Base-by-base conservation (phyloP, 2,797 vertebrate genomes). In the Limnodromus scolopaceus region DNA sequence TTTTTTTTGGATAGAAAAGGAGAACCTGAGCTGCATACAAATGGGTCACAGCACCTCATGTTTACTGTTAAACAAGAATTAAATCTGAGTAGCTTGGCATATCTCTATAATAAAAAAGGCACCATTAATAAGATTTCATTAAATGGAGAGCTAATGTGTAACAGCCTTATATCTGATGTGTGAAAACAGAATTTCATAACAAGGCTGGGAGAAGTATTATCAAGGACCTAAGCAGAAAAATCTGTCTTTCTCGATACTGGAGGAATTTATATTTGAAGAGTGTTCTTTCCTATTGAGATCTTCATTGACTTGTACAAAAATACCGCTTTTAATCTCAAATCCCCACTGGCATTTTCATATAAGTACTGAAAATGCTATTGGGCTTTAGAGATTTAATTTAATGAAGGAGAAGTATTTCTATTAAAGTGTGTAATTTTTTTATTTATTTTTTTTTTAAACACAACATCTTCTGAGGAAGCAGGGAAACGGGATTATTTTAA, bases 301-400 rank as follows among this genome's bases (percentile, higher is more conserved):
- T 98, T 98, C 98, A 98, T 98, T 97, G 98, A 98, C 98, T 98
- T 96, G 95, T 97, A 98, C 97, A 97, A 98, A 98, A 98, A 98
- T 97, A 98, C 98, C 39, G 87, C 97, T 98, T 98, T 98, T 98
- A 98, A 98, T 98, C 98, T 98, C 97, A 98, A 98, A 98, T 98
- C 97, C 98, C 98, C 97, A 98, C 97, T 98, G 98, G 98, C 97
- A 97, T 98, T 98, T 98, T 98, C 97, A 98, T 98, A 98, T 98
- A 98, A 98, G 98, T 97, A 97, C 97, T 46, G 93, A 98, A 98
- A 98, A 98, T 97, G 97, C 98, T 98, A 98, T 96, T 98, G 98
- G 98, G 98, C 98, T 98, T 98, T 98, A 97, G 98, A 98, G 98
- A 98, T 98, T 98, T 98, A 97, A 98, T 98, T 98, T 98, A 98